Percentiles rank a stretch among this genome's conserved stretches.
phyloP scores from a whole-genome alignment of 2,888 invertebrate genomes.

The Caenorhabditis sp. region DNA sequence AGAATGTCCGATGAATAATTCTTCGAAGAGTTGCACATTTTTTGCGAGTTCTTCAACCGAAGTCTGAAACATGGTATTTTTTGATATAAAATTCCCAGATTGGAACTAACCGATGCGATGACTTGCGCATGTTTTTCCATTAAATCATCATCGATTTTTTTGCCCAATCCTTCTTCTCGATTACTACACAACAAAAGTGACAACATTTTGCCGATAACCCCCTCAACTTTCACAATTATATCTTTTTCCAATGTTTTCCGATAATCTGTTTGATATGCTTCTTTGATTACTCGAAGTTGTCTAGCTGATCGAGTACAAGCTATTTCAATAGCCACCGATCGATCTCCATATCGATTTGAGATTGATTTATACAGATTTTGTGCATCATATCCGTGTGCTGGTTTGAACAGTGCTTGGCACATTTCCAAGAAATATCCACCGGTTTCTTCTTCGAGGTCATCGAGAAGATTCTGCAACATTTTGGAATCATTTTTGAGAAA shows the following conservation, averaged over 20 bases:
- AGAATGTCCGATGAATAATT: constrained; percentile 62
- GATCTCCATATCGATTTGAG: constrained; percentile 65
- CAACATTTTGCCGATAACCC: constrained; percentile 67
- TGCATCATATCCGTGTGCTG: constrained; percentile 71
- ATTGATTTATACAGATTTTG: constrained; percentile 71
- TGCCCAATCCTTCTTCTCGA: constrained; percentile 54
- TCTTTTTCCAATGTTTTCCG: constrained; percentile 66
- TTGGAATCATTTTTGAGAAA: not conserved
- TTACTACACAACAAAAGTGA: constrained; percentile 55
- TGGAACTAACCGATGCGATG: constrained; percentile 18
- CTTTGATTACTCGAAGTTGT: constrained; percentile 69
- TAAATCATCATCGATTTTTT: constrained; percentile 55
- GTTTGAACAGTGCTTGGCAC: constrained; percentile 71
- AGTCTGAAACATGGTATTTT: constrained; percentile 16
- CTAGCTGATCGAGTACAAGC: constrained; percentile 69
- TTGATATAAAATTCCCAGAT: too few species aligned
- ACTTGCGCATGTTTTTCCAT: constrained; percentile 53
- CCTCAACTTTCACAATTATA: constrained; percentile 61
- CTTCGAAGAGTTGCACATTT: constrained; percentile 62
- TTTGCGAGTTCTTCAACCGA: constrained; percentile 64
- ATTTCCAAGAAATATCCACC: constrained; percentile 72
- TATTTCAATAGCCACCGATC: constrained; percentile 70
- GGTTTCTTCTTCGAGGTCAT: constrained; percentile 72
- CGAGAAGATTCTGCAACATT: constrained; percentile 71
- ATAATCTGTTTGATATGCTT: constrained; percentile 64